A percentile compares a stretch with the other conserved stretches of the same genome.
Conservation (phyloP, 2,797 vertebrate species). For the Distichodus sexfasciatus region DNA sequence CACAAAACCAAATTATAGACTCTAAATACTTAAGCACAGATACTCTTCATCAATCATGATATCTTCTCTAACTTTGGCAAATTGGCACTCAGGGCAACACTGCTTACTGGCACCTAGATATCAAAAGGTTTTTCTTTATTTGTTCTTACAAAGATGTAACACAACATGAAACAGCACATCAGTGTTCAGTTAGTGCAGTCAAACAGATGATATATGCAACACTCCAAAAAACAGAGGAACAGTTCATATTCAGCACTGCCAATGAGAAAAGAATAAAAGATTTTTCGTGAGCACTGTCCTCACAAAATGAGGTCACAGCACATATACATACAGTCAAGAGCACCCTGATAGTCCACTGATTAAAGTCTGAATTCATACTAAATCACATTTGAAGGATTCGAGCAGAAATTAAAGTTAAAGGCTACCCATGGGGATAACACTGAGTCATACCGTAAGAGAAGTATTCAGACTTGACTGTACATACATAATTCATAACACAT, state of each 20-base stretch:
- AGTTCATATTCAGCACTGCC: not conserved
- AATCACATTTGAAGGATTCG: not conserved
- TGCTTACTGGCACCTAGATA: no score
- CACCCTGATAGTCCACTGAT: not conserved
- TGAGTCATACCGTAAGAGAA: not conserved
- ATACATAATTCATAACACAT: not conserved
- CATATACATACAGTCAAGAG: conserved; percentile 9
- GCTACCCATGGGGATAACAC: not conserved
- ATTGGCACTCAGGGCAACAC: no score
- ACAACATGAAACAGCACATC: conserved; percentile 24
- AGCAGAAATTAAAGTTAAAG: not conserved
- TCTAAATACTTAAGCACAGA: no score
- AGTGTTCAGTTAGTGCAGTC: conserved; percentile 52
- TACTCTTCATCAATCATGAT: no score
- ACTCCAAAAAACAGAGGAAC: not conserved
- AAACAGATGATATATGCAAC: conserved; percentile 26
- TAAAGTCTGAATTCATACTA: not conserved
- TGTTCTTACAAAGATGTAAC: conserved; percentile 49
- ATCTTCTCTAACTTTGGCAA: no score
- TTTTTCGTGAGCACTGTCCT: not conserved
- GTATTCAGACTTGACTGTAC: not conserved
- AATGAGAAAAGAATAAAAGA: conserved; percentile 21
- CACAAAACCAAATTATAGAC: not conserved
- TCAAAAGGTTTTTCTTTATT: conserved; percentile 62
- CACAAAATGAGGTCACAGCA: not conserved